A percentile compares a stretch with the other conserved stretches of the same genome.
Conservation (phyloP, 2,797 vertebrate genomes). For the Nannoperca obscura region DNA sequence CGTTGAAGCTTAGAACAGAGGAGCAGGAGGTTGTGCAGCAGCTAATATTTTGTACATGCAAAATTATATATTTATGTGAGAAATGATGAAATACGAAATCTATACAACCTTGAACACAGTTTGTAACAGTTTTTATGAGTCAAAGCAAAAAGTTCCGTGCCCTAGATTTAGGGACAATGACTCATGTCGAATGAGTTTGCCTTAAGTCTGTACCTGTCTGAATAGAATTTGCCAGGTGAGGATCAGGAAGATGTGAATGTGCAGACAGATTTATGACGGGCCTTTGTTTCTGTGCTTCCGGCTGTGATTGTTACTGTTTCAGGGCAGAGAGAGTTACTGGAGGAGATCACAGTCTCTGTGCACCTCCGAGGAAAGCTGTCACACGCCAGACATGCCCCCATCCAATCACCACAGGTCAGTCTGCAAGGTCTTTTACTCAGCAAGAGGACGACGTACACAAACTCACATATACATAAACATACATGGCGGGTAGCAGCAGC, state of each 20-base stretch:
- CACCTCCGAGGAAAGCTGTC: conserved; percentile 68
- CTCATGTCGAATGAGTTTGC: conserved; percentile 2
- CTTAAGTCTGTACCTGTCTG: conserved; percentile 11
- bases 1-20: conserved; percentile 1
- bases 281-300: conserved; percentile 31
- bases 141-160: conserved; percentile 2
- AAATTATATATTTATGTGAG: conserved; percentile 13
- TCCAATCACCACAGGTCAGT: conserved; percentile 89
- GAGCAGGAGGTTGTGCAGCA: background rate
- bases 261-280: conserved; percentile 28
- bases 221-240: conserved; percentile 19
- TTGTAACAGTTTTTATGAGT: conserved; percentile 15
- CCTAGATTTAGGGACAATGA: conserved; percentile 5
- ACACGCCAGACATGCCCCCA: conserved; percentile 67
- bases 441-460: background rate
- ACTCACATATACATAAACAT: background rate
- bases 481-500: background rate
- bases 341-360: conserved; percentile 46
- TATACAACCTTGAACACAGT: conserved; percentile 4
- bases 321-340: conserved; percentile 61
- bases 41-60: background rate
- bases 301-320: conserved; percentile 48
- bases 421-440: conserved; percentile 10
- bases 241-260: conserved; percentile 16
- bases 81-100: background rate